Conservation (phyloP, 2,113 vertebrate genomes). For the Protobothrops flavoviridis region DNA sequence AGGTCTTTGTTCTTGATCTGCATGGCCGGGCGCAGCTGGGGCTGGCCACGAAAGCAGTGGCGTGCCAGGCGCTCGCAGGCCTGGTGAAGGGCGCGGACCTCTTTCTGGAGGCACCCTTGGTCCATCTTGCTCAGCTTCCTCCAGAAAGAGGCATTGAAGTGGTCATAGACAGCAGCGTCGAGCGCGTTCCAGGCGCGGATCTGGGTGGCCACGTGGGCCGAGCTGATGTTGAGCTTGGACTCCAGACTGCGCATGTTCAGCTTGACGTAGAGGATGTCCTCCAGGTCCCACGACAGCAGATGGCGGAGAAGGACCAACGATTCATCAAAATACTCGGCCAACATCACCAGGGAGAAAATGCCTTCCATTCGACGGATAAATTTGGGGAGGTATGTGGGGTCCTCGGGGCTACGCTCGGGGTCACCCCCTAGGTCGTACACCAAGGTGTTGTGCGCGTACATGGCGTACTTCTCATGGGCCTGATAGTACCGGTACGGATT, state of each 20-base stretch:
- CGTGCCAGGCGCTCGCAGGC: conserved; percentile 74
- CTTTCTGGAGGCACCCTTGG: conserved; percentile 72
- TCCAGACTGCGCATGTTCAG: conserved; percentile 80
- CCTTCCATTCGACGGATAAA: conserved; percentile 77
- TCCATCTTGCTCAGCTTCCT: conserved; percentile 71
- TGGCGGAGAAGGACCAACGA: conserved; percentile 82
- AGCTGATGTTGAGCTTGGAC: conserved; percentile 73
- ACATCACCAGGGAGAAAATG: conserved; percentile 84
- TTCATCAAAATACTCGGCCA: conserved; percentile 86
- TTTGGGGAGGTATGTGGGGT: conserved; percentile 65
- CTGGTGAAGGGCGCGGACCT: conserved; percentile 73
- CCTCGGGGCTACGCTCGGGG: conserved; percentile 67
- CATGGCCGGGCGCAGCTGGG: conserved; percentile 67
- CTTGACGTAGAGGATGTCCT: conserved; percentile 83
- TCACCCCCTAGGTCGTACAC: conserved; percentile 83
- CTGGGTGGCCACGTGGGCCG: conserved; percentile 56
- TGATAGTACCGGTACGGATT: conserved; percentile 79
- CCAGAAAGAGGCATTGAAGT: conserved; percentile 86
- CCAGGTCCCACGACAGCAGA: conserved; percentile 83
- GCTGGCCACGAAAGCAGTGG: conserved; percentile 73
- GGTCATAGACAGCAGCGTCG: conserved; percentile 76
- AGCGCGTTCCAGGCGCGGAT: conserved; percentile 82
- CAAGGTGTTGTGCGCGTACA: conserved; percentile 83
- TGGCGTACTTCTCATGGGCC: conserved; percentile 75
- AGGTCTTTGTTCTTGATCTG: conserved; percentile 84